Conservation (phyloP, 1,140 invertebrate genomes). For the Ruditapes philippinarum region DNA sequence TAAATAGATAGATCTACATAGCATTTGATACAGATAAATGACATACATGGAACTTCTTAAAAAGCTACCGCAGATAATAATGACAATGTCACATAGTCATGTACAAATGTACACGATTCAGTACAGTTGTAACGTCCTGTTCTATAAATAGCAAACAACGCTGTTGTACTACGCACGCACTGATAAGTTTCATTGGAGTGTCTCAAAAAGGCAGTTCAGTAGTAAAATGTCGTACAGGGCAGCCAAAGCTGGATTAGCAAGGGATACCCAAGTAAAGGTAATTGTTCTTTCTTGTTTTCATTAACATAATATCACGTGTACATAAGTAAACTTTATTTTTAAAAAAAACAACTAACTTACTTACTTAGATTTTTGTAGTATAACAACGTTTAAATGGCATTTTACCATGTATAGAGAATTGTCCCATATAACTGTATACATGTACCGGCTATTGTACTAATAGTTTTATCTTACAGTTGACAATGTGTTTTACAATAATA, state of each 20-base stretch:
- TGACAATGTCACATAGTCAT: too few species aligned
- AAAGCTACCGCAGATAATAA: too few species aligned
- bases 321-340: too few species aligned
- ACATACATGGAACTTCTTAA: too few species aligned
- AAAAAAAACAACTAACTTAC: too few species aligned
- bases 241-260: slow-evolving; percentile 70
- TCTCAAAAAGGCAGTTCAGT: neutral
- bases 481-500: too few species aligned
- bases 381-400: neutral
- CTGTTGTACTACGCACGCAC: neutral
- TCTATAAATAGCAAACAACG: slow-evolving; percentile 4
- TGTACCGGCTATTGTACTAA: neutral
- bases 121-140: neutral
- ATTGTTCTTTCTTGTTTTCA: slow-evolving; percentile 5
- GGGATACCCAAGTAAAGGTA: slow-evolving; percentile 74
- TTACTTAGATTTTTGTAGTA: too few species aligned
- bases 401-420: neutral
- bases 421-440: neutral
- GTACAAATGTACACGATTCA: too few species aligned
- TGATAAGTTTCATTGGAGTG: neutral
- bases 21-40: too few species aligned
- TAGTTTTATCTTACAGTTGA: neutral
- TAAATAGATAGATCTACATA: too few species aligned
- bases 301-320: too few species aligned
- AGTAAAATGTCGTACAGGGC: slow-evolving; percentile 61